phyloP scores from a whole-genome alignment of 2,113 vertebrate genomes.

The Erythrolamprus reginae region DNA sequence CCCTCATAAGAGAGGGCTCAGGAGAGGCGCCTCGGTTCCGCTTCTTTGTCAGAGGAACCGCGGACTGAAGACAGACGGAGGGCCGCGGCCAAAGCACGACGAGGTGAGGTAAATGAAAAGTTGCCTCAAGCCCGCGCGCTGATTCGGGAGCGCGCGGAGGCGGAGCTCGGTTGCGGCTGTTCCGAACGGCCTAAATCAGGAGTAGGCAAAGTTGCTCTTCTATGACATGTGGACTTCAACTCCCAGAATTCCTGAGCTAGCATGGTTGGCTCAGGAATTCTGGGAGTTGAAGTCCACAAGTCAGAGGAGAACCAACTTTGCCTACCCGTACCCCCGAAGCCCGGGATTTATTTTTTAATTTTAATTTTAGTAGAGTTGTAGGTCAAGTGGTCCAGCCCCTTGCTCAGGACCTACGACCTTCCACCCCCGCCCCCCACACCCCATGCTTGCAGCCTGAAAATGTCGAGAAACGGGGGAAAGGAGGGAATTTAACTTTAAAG shows the following conservation, averaged over 20 bases:
- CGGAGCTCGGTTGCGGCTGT: not conserved
- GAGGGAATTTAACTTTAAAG: not conserved
- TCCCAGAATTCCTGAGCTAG: too few relatives aligned
- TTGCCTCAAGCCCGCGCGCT: not conserved
- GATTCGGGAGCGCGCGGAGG: not conserved
- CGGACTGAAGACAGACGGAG: not conserved
- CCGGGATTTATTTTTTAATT: too few relatives aligned
- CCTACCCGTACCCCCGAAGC: too few relatives aligned
- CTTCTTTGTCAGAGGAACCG: not conserved
- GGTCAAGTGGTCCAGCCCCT: too few relatives aligned
- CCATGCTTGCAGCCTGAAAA: not conserved
- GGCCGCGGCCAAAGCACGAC: not conserved
- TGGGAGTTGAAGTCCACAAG: too few relatives aligned
- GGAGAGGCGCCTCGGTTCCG: not conserved
- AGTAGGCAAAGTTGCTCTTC: too few relatives aligned
- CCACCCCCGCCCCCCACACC: too few relatives aligned
- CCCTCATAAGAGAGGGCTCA: not conserved
- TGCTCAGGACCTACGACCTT: too few relatives aligned
- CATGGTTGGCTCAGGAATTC: too few relatives aligned
- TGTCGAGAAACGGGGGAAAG: not conserved
- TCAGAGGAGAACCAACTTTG: too few relatives aligned
- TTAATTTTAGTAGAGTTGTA: too few relatives aligned
- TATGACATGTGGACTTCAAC: too few relatives aligned
- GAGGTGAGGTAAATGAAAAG: not conserved
- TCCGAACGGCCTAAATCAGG: not conserved